Percentiles rank a stretch among this genome's conserved stretches.
Conservation (phyloP, 2,888 invertebrate species). For the Bellardia pandia region DNA sequence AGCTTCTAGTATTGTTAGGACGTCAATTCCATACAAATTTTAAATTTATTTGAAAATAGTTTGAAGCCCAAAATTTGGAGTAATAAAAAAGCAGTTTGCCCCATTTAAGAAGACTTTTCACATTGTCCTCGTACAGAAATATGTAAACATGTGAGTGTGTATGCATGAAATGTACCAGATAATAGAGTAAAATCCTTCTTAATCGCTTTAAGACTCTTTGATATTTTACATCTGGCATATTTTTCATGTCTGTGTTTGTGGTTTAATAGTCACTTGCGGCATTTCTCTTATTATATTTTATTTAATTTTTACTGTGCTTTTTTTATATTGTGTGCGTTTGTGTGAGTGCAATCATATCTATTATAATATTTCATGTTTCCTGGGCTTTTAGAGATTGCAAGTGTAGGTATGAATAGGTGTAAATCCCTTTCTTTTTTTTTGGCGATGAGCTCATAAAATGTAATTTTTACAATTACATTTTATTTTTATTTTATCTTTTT, state of each 20-base stretch:
- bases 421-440: slow-evolving; percentile 43
- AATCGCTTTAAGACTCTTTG: slow-evolving; percentile 66
- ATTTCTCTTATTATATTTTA: slow-evolving; percentile 55
- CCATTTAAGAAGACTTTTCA: background rate
- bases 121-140: background rate
- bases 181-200: slow-evolving; percentile 58
- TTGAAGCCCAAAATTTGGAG: too few species aligned
- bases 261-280: slow-evolving; percentile 60
- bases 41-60: too few species aligned
- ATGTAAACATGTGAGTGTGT: slow-evolving; percentile 5
- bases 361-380: slow-evolving; percentile 34
- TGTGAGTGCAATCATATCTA: slow-evolving; percentile 8
- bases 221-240: slow-evolving; percentile 66
- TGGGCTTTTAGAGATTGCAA: background rate
- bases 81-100: too few species aligned
- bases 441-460: slow-evolving; percentile 58
- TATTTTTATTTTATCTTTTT: slow-evolving; percentile 4
- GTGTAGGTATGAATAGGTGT: slow-evolving; percentile 39
- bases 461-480: slow-evolving; percentile 2
- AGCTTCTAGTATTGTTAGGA: too few species aligned
- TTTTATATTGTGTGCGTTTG: background rate
- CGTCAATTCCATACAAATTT: too few species aligned
- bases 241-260: slow-evolving; percentile 50
- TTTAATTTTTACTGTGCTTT: slow-evolving; percentile 23
- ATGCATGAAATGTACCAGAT: slow-evolving; percentile 54